Percentiles rank a stretch among this genome's conserved stretches.
These are phyloP conservation scores for Andrena chrysosceles DNA, from an alignment of 2,888 invertebrate species.

Conservation along the genomic window DNA sequence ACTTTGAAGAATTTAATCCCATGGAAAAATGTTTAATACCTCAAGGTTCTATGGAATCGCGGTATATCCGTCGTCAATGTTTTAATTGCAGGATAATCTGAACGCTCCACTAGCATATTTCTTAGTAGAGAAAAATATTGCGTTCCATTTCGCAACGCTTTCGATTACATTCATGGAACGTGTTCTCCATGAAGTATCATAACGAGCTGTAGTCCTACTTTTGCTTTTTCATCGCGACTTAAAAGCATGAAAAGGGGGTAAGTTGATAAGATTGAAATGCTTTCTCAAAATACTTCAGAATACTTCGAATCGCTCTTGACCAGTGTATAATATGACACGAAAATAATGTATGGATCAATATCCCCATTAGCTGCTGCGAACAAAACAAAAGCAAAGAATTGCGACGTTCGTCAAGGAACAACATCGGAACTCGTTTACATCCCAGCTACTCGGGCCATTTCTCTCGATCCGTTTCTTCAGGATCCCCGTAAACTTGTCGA, in stretches of 20 bases:
- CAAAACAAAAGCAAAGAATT: background rate
- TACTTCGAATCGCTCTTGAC: no score
- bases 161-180: background rate
- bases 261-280: background rate
- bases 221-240: background rate
- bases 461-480: background rate
- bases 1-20: background rate
- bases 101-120: background rate
- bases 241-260: background rate
- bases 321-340: no score
- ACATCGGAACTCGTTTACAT: conserved; percentile 22
- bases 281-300: no score
- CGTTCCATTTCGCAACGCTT: conserved; percentile 9
- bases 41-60: background rate
- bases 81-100: conserved; percentile 5
- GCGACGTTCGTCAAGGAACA: background rate
- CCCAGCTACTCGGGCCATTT: conserved; percentile 1
- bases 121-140: background rate
- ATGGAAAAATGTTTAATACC: conserved; percentile 1
- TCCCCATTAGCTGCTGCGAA: background rate
- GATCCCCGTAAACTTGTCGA: background rate
- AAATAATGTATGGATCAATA: no score
- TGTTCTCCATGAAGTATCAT: background rate
- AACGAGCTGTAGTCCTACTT: background rate
- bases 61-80: background rate